phyloP scores from a whole-genome alignment of 2,888 invertebrate genomes.

The Tribolium freemani region DNA sequence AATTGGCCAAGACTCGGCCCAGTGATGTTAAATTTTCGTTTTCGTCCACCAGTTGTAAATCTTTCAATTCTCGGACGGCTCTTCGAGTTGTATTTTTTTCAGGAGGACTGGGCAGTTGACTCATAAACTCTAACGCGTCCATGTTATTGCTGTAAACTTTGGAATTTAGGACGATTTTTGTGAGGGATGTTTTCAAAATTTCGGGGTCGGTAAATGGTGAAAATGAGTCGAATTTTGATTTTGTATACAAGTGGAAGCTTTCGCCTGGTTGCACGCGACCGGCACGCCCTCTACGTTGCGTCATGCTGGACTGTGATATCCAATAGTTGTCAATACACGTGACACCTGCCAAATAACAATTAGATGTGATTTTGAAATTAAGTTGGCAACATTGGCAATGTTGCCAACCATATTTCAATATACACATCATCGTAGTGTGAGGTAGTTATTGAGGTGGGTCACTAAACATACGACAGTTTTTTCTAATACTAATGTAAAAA shows the following conservation, averaged over 20 bases:
- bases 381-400: no score
- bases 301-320: slow-evolving; percentile 75
- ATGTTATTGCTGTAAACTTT: slow-evolving; percentile 75
- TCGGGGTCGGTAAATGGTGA: slow-evolving; percentile 73
- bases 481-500: no score
- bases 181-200: slow-evolving; percentile 73
- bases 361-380: not conserved
- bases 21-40: slow-evolving; percentile 75
- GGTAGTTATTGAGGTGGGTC: no score
- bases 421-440: no score
- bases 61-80: slow-evolving; percentile 75
- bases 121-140: slow-evolving; percentile 73
- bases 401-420: no score
- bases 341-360: slow-evolving; percentile 54
- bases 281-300: slow-evolving; percentile 78
- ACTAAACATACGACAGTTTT: no score
- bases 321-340: slow-evolving; percentile 72
- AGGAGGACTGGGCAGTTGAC: slow-evolving; percentile 76
- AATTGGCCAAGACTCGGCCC: slow-evolving; percentile 68
- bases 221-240: slow-evolving; percentile 70
- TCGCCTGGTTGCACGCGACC: slow-evolving; percentile 77
- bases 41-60: slow-evolving; percentile 73
- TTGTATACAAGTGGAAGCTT: slow-evolving; percentile 72
- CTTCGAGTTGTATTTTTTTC: slow-evolving; percentile 67
- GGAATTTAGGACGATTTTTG: slow-evolving; percentile 72